phyloP scores from a whole-genome alignment of 1,140 invertebrate genomes.

The Leptopilina boulardi region DNA sequence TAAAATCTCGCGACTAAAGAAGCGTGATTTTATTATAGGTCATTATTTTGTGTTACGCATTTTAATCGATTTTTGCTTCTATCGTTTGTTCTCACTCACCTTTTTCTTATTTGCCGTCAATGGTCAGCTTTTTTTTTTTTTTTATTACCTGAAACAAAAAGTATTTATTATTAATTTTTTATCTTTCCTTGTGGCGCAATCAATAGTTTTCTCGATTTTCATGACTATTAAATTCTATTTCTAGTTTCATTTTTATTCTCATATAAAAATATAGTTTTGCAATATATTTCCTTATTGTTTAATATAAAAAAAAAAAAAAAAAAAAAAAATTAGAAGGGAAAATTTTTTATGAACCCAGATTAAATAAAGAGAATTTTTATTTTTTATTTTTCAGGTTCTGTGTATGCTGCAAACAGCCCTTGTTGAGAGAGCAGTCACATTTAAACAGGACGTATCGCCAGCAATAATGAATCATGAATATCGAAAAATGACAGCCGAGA shows the following conservation, averaged over 20 bases:
- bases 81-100: not conserved
- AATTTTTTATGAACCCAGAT: no score
- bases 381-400: conserved; percentile 72
- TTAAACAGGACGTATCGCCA: conserved; percentile 75
- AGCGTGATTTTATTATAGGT: conserved; percentile 62
- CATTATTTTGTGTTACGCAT: conserved; percentile 59
- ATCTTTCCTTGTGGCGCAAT: not conserved
- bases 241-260: no score
- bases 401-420: conserved; percentile 79
- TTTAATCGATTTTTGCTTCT: conserved; percentile 58
- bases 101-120: not conserved
- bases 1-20: conserved; percentile 58
- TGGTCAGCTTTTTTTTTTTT: not conserved
- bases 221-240: not conserved
- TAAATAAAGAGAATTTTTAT: conserved; percentile 27
- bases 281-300: no score
- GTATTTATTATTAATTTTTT: not conserved
- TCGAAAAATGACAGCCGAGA: conserved; percentile 71
- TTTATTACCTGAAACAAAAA: conserved; percentile 3
- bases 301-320: not conserved
- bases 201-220: not conserved
- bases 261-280: not conserved
- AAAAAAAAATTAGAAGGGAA: not conserved
- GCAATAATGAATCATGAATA: conserved; percentile 78
- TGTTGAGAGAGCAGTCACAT: conserved; percentile 75